phyloP scores from a whole-genome alignment of 64 coral and sea anemone genomes.

The Stichodactyla helianthus region DNA sequence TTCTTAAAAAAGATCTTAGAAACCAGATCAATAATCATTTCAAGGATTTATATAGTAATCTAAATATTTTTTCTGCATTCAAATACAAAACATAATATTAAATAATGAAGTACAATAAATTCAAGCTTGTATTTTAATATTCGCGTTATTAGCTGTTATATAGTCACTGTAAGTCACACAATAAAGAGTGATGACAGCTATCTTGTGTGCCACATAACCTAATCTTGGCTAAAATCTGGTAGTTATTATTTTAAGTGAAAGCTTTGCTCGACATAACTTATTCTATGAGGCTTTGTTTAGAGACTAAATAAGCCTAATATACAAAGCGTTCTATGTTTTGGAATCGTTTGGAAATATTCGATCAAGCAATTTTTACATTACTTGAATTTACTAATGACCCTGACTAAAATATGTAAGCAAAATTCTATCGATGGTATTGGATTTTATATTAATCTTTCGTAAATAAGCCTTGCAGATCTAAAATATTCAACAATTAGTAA shows the following conservation, averaged over 20 bases:
- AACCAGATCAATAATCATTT: background rate
- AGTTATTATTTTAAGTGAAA: background rate
- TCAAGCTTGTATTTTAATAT: background rate
- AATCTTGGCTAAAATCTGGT: background rate
- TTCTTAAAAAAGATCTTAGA: background rate
- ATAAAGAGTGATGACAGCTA: background rate
- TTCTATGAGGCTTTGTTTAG: background rate
- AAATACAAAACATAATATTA: background rate
- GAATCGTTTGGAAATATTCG: background rate
- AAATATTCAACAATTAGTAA: background rate
- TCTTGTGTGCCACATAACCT: background rate
- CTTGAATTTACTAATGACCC: background rate
- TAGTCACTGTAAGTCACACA: background rate
- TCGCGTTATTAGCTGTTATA: background rate
- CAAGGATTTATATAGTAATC: background rate
- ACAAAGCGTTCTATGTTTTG: background rate
- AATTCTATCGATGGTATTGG: background rate
- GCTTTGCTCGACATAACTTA: background rate
- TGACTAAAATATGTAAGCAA: background rate
- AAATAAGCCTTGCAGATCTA: background rate
- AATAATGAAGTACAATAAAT: background rate
- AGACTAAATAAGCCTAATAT: background rate
- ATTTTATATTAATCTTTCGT: too few relatives aligned
- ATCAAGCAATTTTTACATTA: too few relatives aligned
- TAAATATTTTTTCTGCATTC: background rate